Evolutionary conservation across 2,888 invertebrate genomes (phyloP).

Genomic region (Nomada goodeniana): DNA sequence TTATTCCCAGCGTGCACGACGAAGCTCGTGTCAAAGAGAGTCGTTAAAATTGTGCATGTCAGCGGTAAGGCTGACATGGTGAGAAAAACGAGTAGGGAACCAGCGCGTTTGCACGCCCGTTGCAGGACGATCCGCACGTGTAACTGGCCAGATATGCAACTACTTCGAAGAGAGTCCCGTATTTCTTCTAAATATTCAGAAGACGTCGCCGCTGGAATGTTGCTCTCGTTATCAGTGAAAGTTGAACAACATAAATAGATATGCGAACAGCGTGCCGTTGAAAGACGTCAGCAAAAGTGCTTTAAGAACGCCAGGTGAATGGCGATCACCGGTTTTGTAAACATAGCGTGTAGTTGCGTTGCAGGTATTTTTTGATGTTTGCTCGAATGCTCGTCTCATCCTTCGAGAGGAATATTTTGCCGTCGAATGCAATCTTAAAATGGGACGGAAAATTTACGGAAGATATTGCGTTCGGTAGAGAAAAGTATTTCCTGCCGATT

Average conservation of each 20-base stretch:
- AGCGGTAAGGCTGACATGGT: slow-evolving; percentile 1
- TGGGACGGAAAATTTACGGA: not conserved
- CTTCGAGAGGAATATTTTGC: not conserved
- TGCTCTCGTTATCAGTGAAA: slow-evolving; percentile 77
- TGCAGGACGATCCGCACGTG: slow-evolving; percentile 13
- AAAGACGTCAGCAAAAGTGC: slow-evolving; percentile 2
- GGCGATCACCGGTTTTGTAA: slow-evolving; percentile 37
- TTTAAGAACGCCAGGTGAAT: slow-evolving; percentile 20
- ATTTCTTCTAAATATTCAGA: slow-evolving; percentile 64
- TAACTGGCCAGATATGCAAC: slow-evolving; percentile 4
- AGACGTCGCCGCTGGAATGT: slow-evolving; percentile 52
- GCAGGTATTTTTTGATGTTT: not conserved
- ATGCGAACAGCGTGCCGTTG: slow-evolving; percentile 30
- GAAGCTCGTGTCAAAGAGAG: slow-evolving; percentile 17
- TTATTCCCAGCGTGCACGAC: slow-evolving; percentile 32
- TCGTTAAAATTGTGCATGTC: slow-evolving; percentile 39
- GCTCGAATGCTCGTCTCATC: not conserved
- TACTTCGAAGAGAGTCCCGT: not conserved
- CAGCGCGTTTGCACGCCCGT: not conserved
- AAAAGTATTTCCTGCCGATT: no score
- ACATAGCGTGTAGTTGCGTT: not conserved
- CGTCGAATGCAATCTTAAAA: not conserved
- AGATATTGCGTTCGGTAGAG: not conserved
- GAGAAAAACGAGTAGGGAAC: slow-evolving; percentile 24
- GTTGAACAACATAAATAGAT: slow-evolving; percentile 58